Evolutionary conservation across 2,888 invertebrate genomes (phyloP).

Genomic region (Ectemnius continuus): DNA sequence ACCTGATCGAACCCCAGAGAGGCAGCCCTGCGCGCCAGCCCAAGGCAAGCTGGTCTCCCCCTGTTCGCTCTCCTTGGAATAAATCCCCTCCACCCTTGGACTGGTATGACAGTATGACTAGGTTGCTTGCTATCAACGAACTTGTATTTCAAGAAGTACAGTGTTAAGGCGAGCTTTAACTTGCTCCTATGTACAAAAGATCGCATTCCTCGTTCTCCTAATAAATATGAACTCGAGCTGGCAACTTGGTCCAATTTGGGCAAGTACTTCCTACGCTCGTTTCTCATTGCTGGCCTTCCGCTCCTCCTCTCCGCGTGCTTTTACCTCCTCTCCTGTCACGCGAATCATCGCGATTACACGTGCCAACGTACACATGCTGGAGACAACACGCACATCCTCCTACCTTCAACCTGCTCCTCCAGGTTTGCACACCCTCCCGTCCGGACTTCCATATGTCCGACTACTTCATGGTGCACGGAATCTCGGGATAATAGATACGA

Average conservation of each 20-base stretch:
- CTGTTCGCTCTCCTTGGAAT: neutral
- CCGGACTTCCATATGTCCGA: neutral
- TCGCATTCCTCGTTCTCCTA: neutral
- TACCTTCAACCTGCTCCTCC: neutral
- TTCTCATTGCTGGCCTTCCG: neutral
- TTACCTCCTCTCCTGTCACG: no score
- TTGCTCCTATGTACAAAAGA: neutral
- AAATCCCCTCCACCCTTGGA: neutral
- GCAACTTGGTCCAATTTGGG: neutral
- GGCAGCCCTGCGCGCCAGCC: neutral
- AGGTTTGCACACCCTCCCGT: neutral
- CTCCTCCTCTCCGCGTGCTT: no score
- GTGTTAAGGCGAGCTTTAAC: neutral
- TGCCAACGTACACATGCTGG: neutral
- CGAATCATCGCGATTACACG: neutral
- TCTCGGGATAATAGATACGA: neutral
- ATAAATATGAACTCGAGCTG: neutral
- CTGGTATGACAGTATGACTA: no score
- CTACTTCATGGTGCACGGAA: neutral
- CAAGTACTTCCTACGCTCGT: neutral
- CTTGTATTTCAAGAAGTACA: slow-evolving; percentile 4
- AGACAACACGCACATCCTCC: neutral
- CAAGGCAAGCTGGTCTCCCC: neutral
- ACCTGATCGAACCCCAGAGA: slow-evolving; percentile 7
- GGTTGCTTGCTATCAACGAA: neutral